Evolutionary conservation across 2,797 vertebrate species (phyloP), one percentile per base, ranked within the genome.

Genomic region (Mormyrus proboscirostris): DNA sequence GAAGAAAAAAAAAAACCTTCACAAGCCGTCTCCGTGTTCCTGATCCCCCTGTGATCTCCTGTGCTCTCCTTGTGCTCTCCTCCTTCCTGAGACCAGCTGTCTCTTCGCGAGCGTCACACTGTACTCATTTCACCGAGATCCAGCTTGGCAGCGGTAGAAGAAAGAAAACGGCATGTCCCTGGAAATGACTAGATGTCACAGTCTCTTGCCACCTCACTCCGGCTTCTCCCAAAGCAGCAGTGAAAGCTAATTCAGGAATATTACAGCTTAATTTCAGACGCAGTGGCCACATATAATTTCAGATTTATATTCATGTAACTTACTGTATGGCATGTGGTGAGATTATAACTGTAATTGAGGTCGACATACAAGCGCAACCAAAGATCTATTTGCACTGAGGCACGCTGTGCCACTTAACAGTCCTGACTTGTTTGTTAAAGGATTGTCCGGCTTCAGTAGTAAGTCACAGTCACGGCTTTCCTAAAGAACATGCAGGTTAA

Each of bases 341-440:
- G 73, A 79, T 79, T 79, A 79, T 41, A 79, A 16, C 38, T 79
- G 38, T 41, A 79, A 79, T 79, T 79, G 73, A 79, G 38, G 73
- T 38, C 5, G 38, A 79, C 16, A 41, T 44, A 79, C 33, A 79
- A 41, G 14, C 14, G 16, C 14, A 41, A 76, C 69, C 69, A 76
- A 41, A 44, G 12, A 79, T 79, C 14, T 41, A 79, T 41, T 79
- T 79, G 73, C 38, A 79, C 33, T 38, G 73, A 79, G 14, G 14
- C 73, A n/a, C 1, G 3, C 29, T 1, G 10, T 33, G 29, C 25
- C 65, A 33, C 65, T 69, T 33, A 33, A 69, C 65, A 79, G 73
- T 79, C 73, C 73, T 79, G 33, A 16, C 38, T 44, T 79, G 73
- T 79, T 79, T 79, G 73, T 41, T 79, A 79, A 79, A 79, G 73